A percentile compares a stretch with the other conserved stretches of the same genome.
These are phyloP conservation scores for Gallinago stenura DNA, from an alignment of 2,797 vertebrate genomes.

Conservation along the genomic window DNA sequence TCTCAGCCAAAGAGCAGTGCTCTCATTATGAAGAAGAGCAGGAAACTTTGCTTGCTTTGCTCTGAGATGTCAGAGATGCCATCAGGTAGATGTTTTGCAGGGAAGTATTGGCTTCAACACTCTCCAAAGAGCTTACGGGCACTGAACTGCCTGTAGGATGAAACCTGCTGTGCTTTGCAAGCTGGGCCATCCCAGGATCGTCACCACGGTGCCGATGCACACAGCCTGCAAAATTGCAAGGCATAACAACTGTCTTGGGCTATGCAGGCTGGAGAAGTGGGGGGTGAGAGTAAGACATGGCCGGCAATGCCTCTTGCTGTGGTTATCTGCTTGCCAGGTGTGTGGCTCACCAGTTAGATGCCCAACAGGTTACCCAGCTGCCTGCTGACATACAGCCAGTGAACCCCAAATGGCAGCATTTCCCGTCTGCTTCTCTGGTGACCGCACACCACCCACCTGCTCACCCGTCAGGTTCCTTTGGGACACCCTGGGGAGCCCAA, in stretches of 20 bases:
- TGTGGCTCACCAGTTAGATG: neutral
- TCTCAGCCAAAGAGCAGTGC: neutral
- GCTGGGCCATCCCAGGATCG: neutral
- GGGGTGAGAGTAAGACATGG: neutral
- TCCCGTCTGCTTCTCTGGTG: neutral
- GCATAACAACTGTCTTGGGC: neutral
- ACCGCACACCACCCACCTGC: neutral
- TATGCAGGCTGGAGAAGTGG: neutral
- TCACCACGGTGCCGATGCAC: no score
- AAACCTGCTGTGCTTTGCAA: neutral
- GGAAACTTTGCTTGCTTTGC: neutral
- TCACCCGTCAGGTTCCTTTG: neutral
- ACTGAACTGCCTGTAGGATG: neutral
- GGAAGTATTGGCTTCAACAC: neutral
- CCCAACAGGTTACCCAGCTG: neutral
- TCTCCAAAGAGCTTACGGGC: neutral
- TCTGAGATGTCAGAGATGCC: neutral
- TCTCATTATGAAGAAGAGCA: neutral
- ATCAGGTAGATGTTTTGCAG: neutral
- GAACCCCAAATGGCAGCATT: neutral
- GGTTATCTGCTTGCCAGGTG: neutral
- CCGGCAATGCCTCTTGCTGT: neutral
- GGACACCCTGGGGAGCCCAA: neutral
- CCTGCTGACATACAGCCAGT: neutral
- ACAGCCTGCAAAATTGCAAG: neutral